These are phyloP conservation scores for Tetrapedia diversipes DNA, from an alignment of 2,888 invertebrate species.

Conservation along the genomic window DNA sequence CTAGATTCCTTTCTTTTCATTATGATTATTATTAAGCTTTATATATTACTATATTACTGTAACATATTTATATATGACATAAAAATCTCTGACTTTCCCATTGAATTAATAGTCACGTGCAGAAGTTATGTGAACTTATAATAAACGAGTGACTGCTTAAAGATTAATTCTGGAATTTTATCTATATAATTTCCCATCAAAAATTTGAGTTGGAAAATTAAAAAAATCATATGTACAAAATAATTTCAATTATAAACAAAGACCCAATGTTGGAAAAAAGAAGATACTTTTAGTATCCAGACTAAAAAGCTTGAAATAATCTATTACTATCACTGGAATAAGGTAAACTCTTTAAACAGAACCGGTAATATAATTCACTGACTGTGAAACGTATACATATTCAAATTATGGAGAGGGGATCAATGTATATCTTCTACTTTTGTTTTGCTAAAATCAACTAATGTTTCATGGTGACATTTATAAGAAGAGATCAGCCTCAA, in stretches of 20 bases:
- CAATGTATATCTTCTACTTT: slow-evolving; percentile 13
- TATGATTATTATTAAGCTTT: too few species aligned
- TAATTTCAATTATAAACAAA: too few species aligned
- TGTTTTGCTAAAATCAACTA: slow-evolving; percentile 12
- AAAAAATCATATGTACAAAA: too few species aligned
- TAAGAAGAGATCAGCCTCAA: slow-evolving; percentile 48
- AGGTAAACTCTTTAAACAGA: not conserved
- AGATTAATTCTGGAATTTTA: not conserved
- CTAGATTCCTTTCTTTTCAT: too few species aligned
- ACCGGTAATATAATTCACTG: not conserved
- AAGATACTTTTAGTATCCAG: not conserved
- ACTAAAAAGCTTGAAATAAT: too few species aligned
- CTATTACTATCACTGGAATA: not conserved
- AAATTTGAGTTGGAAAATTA: too few species aligned
- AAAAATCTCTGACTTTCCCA: slow-evolving; percentile 27
- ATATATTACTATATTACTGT: not conserved
- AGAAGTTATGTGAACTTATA: slow-evolving; percentile 25
- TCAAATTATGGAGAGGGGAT: not conserved
- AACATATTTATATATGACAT: slow-evolving; percentile 5
- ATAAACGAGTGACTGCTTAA: slow-evolving; percentile 32
- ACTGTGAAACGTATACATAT: not conserved
- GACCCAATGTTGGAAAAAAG: not conserved
- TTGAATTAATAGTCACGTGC: slow-evolving; percentile 40
- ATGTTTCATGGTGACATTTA: slow-evolving; percentile 26
- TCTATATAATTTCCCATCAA: too few species aligned